Evolutionary conservation across 2,797 vertebrate species (phyloP), one percentile per base, ranked within the genome.

Genomic region (Eulemur albifrons): DNA sequence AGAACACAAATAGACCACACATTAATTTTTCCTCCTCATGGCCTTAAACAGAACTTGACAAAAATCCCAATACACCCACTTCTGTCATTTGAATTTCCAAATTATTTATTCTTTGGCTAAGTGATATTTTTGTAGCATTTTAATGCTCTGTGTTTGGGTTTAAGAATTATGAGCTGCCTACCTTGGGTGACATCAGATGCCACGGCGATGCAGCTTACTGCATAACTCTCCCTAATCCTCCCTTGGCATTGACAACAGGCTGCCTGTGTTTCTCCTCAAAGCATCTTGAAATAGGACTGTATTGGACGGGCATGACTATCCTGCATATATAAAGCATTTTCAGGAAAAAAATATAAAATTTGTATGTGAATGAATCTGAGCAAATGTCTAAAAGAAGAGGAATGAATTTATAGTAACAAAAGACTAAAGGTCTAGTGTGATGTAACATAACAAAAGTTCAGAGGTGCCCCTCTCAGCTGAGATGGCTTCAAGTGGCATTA

Each of bases 11-110:
- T 35, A 81, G 59, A 67, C 38, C 81, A 65, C 43, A 80, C 27
- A 17, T 72, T 48, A 61, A 73, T 45, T 82, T 95, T 87, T 75
- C 63, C 75, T 93, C 57, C 59, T 79, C 17, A 4, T 84, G 57
- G 61, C 54, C 93, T 93, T 81, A 81, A 67, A 69, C 4, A 72
- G 43, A 92, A 79, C 69, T 85, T 93, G 15, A 40, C 4, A 82
- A 93, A 96, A 92, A 85, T 65, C 43, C 30, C 20, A 30, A 9
- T 43, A 65, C 13, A 32, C 63, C 52, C 7, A 27, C 25, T 81
- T 84, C 25, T 52, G 10, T 40, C 11, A 70, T 89, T 80, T 63
- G 76, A 86, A 93, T 93, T 97, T 77, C 69, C 54, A 86, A 52
- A 43, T 57, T 43, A 27, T 73, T 80, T 76, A 14, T 77, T 90